phyloP scores from a whole-genome alignment of 2,113 vertebrate genomes.

The Mirza zaza region DNA sequence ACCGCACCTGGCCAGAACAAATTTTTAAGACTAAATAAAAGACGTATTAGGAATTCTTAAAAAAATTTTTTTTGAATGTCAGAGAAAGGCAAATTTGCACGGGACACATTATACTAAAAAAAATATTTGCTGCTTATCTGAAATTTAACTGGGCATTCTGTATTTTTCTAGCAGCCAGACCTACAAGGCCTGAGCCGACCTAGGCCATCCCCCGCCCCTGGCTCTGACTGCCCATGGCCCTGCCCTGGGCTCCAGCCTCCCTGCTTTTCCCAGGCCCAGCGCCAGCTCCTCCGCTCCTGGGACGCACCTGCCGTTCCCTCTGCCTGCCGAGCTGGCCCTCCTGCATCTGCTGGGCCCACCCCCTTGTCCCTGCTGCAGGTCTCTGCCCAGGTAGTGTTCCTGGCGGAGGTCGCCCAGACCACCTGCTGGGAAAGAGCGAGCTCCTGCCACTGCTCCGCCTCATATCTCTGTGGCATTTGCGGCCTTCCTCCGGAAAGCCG shows the following conservation, averaged over 20 bases:
- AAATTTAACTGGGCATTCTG: not conserved
- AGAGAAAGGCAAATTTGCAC: not conserved
- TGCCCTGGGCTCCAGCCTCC: not conserved
- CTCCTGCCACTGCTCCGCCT: not conserved
- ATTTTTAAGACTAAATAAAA: not conserved
- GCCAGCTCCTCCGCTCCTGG: not conserved
- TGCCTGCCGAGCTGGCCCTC: not conserved
- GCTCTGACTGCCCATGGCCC: not conserved
- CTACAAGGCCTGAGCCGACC: not conserved
- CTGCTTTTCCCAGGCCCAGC: not conserved
- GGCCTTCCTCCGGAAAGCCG: not conserved
- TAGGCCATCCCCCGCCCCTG: accelerated
- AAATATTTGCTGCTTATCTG: not conserved
- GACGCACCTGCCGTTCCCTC: not conserved
- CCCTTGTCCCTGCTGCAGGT: not conserved
- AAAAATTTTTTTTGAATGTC: not conserved
- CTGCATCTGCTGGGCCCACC: not conserved
- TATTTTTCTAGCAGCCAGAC: not conserved
- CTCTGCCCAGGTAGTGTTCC: not conserved
- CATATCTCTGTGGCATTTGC: not conserved
- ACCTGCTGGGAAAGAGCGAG: not conserved
- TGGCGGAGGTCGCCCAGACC: not conserved
- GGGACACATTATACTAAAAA: not conserved
- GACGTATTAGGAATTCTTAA: not conserved
- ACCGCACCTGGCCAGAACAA: not conserved